Conservation (phyloP, 2,888 invertebrate genomes). For the Drosophila prostipennis region DNA sequence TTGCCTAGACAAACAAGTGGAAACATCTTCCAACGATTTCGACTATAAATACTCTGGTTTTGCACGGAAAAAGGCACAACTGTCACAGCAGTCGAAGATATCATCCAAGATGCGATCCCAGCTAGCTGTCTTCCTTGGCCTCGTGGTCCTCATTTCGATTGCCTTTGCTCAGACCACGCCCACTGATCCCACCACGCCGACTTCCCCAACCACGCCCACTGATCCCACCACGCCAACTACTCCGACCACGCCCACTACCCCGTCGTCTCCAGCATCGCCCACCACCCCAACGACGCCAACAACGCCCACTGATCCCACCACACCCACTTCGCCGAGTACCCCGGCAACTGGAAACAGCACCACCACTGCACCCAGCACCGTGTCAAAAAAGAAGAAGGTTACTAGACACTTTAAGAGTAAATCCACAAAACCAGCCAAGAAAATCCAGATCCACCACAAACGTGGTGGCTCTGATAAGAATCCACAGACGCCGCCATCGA, state of each 20-base stretch:
- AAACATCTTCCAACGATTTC: conserved; percentile 2
- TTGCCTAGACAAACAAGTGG: conserved; percentile 2
- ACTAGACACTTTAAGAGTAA: no score
- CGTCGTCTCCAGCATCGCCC: background rate
- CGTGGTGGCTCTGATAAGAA: background rate
- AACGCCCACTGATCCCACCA: background rate
- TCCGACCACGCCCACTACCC: background rate
- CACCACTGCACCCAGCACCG: background rate
- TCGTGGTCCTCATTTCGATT: background rate
- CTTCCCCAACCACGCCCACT: background rate
- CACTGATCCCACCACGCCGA: background rate
- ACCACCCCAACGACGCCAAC: background rate
- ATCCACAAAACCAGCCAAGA: no score
- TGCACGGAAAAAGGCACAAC: background rate
- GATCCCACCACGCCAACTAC: background rate
- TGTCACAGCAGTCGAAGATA: background rate
- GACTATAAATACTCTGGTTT: conserved; percentile 10
- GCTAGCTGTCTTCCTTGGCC: background rate
- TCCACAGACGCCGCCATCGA: background rate
- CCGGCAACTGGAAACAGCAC: background rate
- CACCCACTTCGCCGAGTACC: background rate
- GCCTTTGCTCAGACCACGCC: background rate
- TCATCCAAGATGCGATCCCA: conserved; percentile 7
- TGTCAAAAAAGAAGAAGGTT: background rate
- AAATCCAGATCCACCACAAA: background rate